A percentile compares a stretch with the other conserved stretches of the same genome.
These are phyloP conservation scores for Heteropelma amictum DNA, from an alignment of 2,888 invertebrate genomes.

Conservation along the genomic window DNA sequence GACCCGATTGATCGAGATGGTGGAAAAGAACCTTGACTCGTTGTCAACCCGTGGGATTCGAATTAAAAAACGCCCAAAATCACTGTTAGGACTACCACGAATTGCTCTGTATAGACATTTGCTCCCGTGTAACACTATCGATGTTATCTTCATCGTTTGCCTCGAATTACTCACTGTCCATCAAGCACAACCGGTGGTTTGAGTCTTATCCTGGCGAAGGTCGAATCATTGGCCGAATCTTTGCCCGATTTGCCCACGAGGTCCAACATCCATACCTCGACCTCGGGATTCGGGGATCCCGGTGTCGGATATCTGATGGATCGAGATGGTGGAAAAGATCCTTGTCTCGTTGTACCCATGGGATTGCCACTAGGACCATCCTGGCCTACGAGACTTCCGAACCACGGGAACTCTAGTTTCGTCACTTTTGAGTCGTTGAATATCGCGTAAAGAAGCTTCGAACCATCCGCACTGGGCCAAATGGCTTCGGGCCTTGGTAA, in stretches of 20 bases:
- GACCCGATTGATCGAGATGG: conserved; percentile 89
- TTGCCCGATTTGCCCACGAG: conserved; percentile 82
- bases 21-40: conserved; percentile 85
- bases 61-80: too few species aligned
- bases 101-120: not conserved
- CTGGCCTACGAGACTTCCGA: conserved; percentile 81
- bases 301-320: conserved; percentile 93
- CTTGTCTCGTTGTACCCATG: conserved; percentile 79
- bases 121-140: not conserved
- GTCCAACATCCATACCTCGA: conserved; percentile 89
- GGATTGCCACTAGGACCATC: conserved; percentile 79
- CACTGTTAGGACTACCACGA: not conserved
- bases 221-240: conserved; percentile 69
- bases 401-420: conserved; percentile 84
- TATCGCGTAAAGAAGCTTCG: conserved; percentile 89
- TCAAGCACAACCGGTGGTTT: conserved; percentile 87
- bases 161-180: conserved; percentile 86
- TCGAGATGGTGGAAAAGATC: conserved; percentile 88
- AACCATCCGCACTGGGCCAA: conserved; percentile 91
- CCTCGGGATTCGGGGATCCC: conserved; percentile 91
- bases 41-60: conserved; percentile 78
- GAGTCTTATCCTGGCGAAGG: conserved; percentile 72
- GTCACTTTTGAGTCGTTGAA: conserved; percentile 86
- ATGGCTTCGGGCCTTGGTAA: conserved; percentile 88
- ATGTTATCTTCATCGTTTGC: not conserved